These are phyloP conservation scores for Acronicta leporina DNA, from an alignment of 2,888 invertebrate genomes.

Conservation along the genomic window DNA sequence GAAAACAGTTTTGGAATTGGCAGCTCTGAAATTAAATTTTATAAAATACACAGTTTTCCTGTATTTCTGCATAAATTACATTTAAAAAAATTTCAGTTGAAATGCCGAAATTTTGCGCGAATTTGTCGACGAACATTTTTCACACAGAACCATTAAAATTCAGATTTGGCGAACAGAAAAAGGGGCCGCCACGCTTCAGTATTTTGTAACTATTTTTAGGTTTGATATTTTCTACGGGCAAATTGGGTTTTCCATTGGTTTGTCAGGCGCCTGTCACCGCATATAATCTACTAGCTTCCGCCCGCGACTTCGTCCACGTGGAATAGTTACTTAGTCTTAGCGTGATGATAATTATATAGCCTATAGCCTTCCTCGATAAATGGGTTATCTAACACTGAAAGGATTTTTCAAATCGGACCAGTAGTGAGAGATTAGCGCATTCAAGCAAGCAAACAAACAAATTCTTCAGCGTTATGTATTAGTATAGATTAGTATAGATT, in stretches of 20 bases:
- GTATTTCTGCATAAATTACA: conserved; percentile 41
- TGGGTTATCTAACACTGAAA: too few species aligned
- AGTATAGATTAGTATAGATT: too few species aligned
- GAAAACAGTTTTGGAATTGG: too few species aligned
- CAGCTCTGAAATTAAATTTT: too few species aligned
- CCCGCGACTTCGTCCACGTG: too few species aligned
- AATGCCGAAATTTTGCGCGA: conserved; percentile 39
- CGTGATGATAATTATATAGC: too few species aligned
- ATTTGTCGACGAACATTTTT: conserved; percentile 42
- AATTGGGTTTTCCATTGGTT: conserved; percentile 24
- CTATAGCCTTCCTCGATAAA: too few species aligned
- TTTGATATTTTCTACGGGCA: conserved; percentile 25
- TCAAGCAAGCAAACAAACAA: too few species aligned
- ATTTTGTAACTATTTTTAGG: conserved; percentile 18
- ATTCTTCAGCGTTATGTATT: too few species aligned
- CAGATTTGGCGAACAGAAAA: conserved; percentile 30
- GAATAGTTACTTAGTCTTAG: too few species aligned
- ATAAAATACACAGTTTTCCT: conserved; percentile 24
- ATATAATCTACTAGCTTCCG: not conserved
- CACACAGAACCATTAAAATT: conserved; percentile 46
- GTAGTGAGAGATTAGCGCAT: too few species aligned
- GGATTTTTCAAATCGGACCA: too few species aligned
- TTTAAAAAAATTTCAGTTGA: conserved; percentile 35
- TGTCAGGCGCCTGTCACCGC: conserved; percentile 7
- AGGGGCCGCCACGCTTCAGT: conserved; percentile 17